Base-by-base conservation (phyloP, 1,140 invertebrate genomes). In the Platyura marginata region DNA sequence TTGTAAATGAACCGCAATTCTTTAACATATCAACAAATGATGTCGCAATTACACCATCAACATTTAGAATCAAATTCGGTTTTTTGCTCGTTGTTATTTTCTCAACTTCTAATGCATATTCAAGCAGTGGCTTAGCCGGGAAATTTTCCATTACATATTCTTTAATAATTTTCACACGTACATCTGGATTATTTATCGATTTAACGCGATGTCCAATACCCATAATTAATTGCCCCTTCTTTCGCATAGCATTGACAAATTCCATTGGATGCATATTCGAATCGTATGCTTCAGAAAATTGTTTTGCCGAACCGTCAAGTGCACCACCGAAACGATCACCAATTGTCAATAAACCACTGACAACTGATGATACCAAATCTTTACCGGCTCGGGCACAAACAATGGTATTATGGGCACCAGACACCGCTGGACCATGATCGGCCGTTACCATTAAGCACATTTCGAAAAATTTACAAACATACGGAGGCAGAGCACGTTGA, bases 371-470 rank as follows among this genome's bases (percentile, higher is more conserved):
- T 36, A 99, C 89, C 19, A 98, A 72, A 74, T 99, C 95, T 69
- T 99, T 99, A 16, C 96, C 96, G 37, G 96, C 96, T 47, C 96
- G 66, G 2, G 96, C 94, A 57, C 93, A 97, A 6, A 99, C 96
- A 61, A 99, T 98, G 13, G 95, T 98, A 62, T 99, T 99, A 61
- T 98, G 95, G 0, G 95, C 95, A 15, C 95, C 96, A 8, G 90
- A 95, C 0, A 99, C 96, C 10, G 95, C 96, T 0, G 96, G 95
- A 20, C 95, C 96, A 62, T 98, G 96, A 69, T 98, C 96, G 39
- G 96, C 96, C 1, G 96, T 98, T 22, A 99, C 84, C 79, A 99
- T 97, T 21, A 99, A 66, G 55, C 93, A 95, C 87, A 98, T 96
- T 69, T 99, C 96, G 49, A 98, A 81, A 71, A 98, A 99, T 66